Conservation (phyloP, 2,888 invertebrate genomes). For the Ellobium chinense region DNA sequence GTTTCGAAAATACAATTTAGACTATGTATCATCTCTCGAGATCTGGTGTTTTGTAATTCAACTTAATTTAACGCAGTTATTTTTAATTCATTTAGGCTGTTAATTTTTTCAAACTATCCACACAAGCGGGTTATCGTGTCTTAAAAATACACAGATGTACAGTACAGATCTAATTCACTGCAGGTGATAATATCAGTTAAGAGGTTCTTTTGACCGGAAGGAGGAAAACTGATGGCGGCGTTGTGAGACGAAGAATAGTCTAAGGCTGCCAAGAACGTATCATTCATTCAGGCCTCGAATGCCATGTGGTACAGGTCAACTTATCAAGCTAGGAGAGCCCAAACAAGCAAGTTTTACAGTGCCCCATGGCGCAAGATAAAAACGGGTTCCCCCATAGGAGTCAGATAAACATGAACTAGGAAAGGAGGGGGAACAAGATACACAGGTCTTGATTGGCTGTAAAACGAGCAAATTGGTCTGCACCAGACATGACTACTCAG, state of each 20-base stretch:
- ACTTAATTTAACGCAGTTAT: too few relatives aligned
- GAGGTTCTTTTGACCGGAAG: too few relatives aligned
- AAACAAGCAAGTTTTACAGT: slow-evolving; percentile 13
- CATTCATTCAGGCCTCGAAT: neutral
- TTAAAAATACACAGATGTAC: neutral
- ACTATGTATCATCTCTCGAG: too few relatives aligned
- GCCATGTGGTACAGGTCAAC: neutral
- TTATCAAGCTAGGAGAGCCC: neutral
- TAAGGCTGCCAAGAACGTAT: neutral
- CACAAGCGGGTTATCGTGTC: too few relatives aligned
- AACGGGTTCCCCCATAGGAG: slow-evolving; percentile 3
- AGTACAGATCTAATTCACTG: neutral
- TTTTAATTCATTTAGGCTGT: too few relatives aligned
- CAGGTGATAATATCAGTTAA: neutral
- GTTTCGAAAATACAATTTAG: too few relatives aligned
- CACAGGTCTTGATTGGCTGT: slow-evolving; percentile 1
- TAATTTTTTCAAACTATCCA: too few relatives aligned
- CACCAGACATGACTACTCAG: slow-evolving; percentile 1
- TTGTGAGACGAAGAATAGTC: neutral
- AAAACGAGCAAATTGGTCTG: slow-evolving; percentile 13
- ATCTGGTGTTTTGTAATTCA: too few relatives aligned
- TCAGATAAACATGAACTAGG: slow-evolving; percentile 8
- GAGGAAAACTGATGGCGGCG: neutral
- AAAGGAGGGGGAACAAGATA: neutral
- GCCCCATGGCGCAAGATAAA: slow-evolving; percentile 12